Conservation (phyloP, 37 sponge, comb jelly and placozoan species). For the Geodia barretti region DNA sequence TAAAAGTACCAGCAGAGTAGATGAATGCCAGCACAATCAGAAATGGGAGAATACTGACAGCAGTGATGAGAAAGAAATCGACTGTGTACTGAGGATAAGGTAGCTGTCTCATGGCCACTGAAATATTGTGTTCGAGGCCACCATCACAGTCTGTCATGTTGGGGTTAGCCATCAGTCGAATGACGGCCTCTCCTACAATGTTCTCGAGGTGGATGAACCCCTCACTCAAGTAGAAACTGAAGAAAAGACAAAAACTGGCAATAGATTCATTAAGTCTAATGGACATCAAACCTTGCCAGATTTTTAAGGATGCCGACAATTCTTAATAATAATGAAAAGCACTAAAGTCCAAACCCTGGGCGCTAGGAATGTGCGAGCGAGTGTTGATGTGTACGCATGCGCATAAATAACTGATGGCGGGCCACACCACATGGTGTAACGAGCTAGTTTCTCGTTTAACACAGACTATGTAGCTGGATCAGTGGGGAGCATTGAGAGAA, state of each 20-base stretch:
- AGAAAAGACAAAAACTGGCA: constrained; percentile 1
- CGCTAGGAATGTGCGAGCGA: no score
- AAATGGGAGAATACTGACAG: constrained; percentile 61
- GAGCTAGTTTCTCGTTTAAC: no score
- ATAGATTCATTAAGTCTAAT: background rate
- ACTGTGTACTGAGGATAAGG: constrained; percentile 68
- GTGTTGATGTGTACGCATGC: no score
- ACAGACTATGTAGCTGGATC: no score
- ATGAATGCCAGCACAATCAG: constrained; percentile 70
- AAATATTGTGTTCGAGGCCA: background rate
- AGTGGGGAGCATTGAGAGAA: no score
- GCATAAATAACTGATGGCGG: no score
- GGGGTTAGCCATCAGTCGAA: constrained; percentile 7
- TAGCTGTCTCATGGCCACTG: constrained; percentile 37
- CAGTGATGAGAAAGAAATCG: constrained; percentile 59
- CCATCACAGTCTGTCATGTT: background rate
- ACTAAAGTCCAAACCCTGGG: no score
- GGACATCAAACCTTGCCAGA: no score
- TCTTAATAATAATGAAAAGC: no score
- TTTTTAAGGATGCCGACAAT: no score
- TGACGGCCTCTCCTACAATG: constrained; percentile 50
- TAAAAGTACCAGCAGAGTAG: constrained; percentile 57
- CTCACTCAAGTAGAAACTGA: constrained; percentile 50
- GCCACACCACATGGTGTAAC: no score
- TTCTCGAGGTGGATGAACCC: constrained; percentile 71